Evolutionary conservation across 2,113 vertebrate genomes (phyloP).

Genomic region (Glaucomys volans): DNA sequence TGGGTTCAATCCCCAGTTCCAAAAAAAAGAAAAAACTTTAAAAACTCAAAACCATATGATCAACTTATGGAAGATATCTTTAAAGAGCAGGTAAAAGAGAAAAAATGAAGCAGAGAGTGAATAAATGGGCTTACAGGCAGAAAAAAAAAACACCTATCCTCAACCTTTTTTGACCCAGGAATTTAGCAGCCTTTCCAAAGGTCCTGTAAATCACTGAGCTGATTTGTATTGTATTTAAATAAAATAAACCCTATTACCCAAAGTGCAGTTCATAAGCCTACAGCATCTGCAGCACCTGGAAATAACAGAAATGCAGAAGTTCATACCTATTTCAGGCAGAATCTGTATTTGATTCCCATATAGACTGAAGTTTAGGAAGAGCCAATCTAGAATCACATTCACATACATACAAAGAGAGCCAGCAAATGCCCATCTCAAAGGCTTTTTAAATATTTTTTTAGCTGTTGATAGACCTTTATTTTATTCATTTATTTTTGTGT

Average conservation of each 20-base stretch:
- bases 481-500: too few relatives aligned
- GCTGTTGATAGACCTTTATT: too few relatives aligned
- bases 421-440: not conserved
- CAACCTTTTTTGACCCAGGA: not conserved
- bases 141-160: not conserved
- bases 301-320: not conserved
- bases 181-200: conserved; percentile 29
- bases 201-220: not conserved
- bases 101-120: not conserved
- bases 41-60: not conserved
- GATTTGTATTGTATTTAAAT: not conserved
- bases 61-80: not conserved
- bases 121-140: not conserved
- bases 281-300: not conserved
- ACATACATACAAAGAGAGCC: not conserved
- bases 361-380: not conserved
- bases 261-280: not conserved
- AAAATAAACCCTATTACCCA: not conserved
- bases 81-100: not conserved
- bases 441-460: not conserved
- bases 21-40: not conserved
- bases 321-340: not conserved
- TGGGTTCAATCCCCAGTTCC: too few relatives aligned
- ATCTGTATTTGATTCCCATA: not conserved
- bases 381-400: not conserved